Conservation (phyloP, 2,113 vertebrate genomes). For the Mormyrus iriodes region DNA sequence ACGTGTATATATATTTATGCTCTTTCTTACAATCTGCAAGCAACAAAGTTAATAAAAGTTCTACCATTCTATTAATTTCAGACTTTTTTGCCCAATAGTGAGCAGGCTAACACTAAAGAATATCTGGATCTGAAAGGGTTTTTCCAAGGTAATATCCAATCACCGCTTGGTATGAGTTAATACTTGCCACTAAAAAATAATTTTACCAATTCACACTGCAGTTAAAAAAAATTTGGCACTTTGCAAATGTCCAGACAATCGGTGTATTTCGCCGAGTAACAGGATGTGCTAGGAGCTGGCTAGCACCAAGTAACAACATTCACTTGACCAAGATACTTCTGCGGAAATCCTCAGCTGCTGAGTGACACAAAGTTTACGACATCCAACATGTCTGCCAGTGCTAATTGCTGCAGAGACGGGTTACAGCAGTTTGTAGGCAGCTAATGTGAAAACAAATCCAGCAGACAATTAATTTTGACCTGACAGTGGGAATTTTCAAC, state of each 20-base stretch:
- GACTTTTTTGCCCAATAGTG: not conserved
- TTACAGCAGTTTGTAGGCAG: not conserved
- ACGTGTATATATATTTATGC: not conserved
- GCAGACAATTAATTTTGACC: not conserved
- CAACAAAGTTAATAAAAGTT: not conserved
- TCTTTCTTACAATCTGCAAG: not conserved
- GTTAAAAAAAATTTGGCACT: not conserved
- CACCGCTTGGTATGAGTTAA: not conserved
- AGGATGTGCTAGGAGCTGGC: no score
- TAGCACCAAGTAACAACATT: not conserved
- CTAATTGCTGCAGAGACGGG: not conserved
- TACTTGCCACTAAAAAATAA: no score
- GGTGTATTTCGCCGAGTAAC: not conserved
- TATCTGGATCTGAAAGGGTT: not conserved
- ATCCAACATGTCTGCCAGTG: not conserved
- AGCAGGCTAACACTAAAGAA: not conserved
- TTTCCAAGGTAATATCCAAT: not conserved
- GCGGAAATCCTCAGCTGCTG: not conserved
- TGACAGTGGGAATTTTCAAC: not conserved
- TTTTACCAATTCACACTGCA: not conserved
- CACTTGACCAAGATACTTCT: not conserved
- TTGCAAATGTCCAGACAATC: not conserved
- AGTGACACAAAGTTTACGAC: not conserved
- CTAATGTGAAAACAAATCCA: not conserved
- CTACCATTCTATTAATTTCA: not conserved